These are phyloP conservation scores for Oscheius sp. DNA, from an alignment of 2,888 invertebrate genomes.

Conservation along the genomic window DNA sequence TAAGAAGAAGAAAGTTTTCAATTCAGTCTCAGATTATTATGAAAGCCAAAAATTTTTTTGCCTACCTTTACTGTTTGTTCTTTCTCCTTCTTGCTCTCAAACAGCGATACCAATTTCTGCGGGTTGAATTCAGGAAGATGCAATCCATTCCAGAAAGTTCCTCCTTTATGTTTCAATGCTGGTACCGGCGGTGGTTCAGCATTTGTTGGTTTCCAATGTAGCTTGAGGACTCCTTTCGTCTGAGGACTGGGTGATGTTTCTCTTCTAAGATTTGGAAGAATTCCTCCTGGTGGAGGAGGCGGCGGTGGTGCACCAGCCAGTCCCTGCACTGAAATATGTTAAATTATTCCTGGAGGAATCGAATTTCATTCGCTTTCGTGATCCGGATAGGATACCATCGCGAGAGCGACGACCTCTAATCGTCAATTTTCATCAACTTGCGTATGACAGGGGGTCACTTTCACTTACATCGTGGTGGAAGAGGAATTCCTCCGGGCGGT, in stretches of 20 bases:
- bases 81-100: slow-evolving; percentile 89
- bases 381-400: background rate
- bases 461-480: slow-evolving; percentile 55
- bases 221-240: slow-evolving; percentile 78
- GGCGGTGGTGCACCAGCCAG: slow-evolving; percentile 73
- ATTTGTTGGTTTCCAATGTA: slow-evolving; percentile 91
- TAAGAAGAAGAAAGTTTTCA: no score
- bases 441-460: slow-evolving; percentile 1
- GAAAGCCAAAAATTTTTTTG: no score
- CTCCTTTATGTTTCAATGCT: slow-evolving; percentile 65
- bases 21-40: no score
- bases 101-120: slow-evolving; percentile 91
- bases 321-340: slow-evolving; percentile 44
- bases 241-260: slow-evolving; percentile 39
- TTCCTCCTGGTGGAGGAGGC: slow-evolving; percentile 68
- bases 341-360: background rate
- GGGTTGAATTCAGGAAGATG: slow-evolving; percentile 84
- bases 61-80: slow-evolving; percentile 72
- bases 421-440: slow-evolving; percentile 9
- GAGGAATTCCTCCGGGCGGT: slow-evolving; percentile 48
- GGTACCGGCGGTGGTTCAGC: slow-evolving; percentile 65
- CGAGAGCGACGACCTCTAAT: background rate
- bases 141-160: slow-evolving; percentile 87
- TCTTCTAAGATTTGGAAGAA: slow-evolving; percentile 70
- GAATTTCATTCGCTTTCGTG: background rate